These are phyloP conservation scores for Hemicrepidius hirtus DNA, from an alignment of 2,888 invertebrate species.

Conservation along the genomic window DNA sequence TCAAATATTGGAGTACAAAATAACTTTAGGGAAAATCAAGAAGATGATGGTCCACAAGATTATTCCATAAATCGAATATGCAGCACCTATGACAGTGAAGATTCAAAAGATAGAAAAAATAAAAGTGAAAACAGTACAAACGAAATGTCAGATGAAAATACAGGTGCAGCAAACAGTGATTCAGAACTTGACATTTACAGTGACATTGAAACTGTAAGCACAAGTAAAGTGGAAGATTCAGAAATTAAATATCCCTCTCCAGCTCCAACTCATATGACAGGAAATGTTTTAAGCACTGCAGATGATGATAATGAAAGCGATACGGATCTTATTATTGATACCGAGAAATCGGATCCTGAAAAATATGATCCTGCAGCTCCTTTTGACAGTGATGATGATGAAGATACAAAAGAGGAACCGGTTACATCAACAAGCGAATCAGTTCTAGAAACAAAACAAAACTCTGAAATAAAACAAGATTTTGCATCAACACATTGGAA, in stretches of 20 bases:
- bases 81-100: slow-evolving; percentile 46
- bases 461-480: slow-evolving; percentile 31
- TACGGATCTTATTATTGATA: slow-evolving; percentile 76
- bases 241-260: slow-evolving; percentile 40
- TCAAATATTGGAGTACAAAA: slow-evolving; percentile 18
- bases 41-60: slow-evolving; percentile 62
- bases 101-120: slow-evolving; percentile 54
- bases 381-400: slow-evolving; percentile 45
- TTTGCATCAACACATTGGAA: slow-evolving; percentile 33
- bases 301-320: slow-evolving; percentile 69
- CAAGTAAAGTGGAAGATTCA: slow-evolving; percentile 65
- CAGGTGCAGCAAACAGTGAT: slow-evolving; percentile 62
- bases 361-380: slow-evolving; percentile 77
- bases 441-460: neutral
- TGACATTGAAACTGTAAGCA: slow-evolving; percentile 75
- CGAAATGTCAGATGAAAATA: slow-evolving; percentile 57
- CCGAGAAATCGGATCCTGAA: slow-evolving; percentile 70
- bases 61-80: slow-evolving; percentile 63
- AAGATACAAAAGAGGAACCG: slow-evolving; percentile 59
- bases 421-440: slow-evolving; percentile 54
- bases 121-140: slow-evolving; percentile 56
- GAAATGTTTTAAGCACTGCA: slow-evolving; percentile 21
- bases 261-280: neutral
- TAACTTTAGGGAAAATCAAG: slow-evolving; percentile 44
- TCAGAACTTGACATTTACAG: slow-evolving; percentile 78